A percentile compares a stretch with the other conserved stretches of the same genome.
Evolutionary conservation across 2,888 invertebrate species (phyloP).

Genomic region (Colletes collaris): DNA sequence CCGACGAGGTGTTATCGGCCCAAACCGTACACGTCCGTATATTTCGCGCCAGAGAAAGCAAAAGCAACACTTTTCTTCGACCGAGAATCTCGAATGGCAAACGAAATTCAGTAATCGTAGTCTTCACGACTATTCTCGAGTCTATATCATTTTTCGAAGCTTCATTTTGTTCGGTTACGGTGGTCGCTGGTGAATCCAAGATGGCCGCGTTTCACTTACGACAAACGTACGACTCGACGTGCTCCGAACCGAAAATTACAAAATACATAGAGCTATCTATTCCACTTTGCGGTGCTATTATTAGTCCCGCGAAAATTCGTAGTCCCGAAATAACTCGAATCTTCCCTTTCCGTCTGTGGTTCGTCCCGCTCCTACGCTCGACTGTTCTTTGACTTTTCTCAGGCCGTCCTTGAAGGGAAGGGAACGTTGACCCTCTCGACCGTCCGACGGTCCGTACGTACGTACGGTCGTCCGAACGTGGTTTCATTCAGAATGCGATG

Average conservation of each 20-base stretch:
- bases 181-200: too few species aligned
- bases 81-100: too few species aligned
- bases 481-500: conserved; percentile 71
- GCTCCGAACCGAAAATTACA: conserved; percentile 17
- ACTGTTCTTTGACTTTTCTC: conserved; percentile 66
- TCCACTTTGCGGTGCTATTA: conserved; percentile 30
- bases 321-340: conserved; percentile 28
- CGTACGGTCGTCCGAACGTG: conserved; percentile 48
- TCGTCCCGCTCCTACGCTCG: conserved; percentile 36
- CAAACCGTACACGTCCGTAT: neutral
- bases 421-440: conserved; percentile 68
- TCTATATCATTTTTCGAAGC: too few species aligned
- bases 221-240: neutral
- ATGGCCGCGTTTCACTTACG: too few species aligned
- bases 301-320: conserved; percentile 43
- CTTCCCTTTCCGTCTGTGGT: conserved; percentile 11
- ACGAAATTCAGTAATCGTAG: too few species aligned
- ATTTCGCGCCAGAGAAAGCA: too few species aligned
- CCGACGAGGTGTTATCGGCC: neutral
- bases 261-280: conserved; percentile 39
- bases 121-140: too few species aligned
- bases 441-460: conserved; percentile 43
- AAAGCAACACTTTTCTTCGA: too few species aligned
- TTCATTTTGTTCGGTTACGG: too few species aligned
- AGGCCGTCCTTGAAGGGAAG: conserved; percentile 66